Percentiles rank a stretch among this genome's conserved stretches.
These are phyloP conservation scores for Tyrophagus putrescentiae DNA, from an alignment of 1,140 invertebrate species.

Conservation along the genomic window DNA sequence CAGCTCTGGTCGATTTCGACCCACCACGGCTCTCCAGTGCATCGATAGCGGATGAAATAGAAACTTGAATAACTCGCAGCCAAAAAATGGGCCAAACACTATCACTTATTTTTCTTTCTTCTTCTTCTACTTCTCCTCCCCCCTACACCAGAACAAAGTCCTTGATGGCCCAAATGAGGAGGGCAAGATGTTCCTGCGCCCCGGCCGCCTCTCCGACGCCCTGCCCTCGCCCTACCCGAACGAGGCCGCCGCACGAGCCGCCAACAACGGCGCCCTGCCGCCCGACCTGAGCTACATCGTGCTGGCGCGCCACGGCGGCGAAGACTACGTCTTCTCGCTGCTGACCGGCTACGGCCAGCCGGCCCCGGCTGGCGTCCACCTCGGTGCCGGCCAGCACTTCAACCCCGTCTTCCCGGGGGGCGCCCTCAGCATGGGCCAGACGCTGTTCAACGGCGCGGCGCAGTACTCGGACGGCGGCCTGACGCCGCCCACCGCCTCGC, in stretches of 20 bases:
- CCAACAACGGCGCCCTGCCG: slow-evolving; percentile 87
- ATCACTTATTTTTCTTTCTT: not conserved
- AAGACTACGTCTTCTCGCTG: slow-evolving; percentile 86
- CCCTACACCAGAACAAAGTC: slow-evolving; percentile 43
- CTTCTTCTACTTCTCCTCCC: slow-evolving; percentile 8
- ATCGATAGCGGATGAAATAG: too few species aligned
- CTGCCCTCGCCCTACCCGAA: slow-evolving; percentile 84
- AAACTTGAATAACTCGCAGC: too few species aligned
- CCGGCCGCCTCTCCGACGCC: slow-evolving; percentile 86
- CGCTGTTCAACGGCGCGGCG: slow-evolving; percentile 53
- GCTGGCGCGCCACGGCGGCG: slow-evolving; percentile 70
- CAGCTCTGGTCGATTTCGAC: too few species aligned
- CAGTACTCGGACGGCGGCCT: slow-evolving; percentile 45
- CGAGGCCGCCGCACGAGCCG: slow-evolving; percentile 83
- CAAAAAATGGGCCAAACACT: too few species aligned
- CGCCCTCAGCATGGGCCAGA: slow-evolving; percentile 92
- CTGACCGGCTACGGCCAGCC: slow-evolving; percentile 93
- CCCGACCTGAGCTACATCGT: slow-evolving; percentile 87
- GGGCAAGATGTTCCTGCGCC: slow-evolving; percentile 78
- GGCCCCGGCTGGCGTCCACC: slow-evolving; percentile 68
- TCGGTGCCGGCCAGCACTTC: slow-evolving; percentile 83
- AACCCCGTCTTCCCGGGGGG: slow-evolving; percentile 97
- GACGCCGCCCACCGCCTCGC: slow-evolving; percentile 82
- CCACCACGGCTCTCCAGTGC: too few species aligned
- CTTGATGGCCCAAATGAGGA: slow-evolving; percentile 85